phyloP scores from a whole-genome alignment of 2,113 vertebrate species.

The Tetraodon nigroviridis region DNA sequence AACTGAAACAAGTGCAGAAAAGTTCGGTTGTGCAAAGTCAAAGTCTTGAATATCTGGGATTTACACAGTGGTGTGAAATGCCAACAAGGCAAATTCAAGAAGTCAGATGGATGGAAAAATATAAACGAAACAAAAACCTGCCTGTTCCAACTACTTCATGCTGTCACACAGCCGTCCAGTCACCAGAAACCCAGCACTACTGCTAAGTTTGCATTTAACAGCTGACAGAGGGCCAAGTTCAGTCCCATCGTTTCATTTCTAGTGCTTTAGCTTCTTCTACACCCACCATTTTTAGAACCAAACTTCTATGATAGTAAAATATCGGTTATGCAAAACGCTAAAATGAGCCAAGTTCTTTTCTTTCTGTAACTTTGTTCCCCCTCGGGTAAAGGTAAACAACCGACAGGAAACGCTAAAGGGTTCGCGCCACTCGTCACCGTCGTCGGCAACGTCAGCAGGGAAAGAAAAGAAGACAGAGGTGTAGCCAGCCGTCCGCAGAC shows the following conservation, averaged over 20 bases:
- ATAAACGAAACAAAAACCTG: background rate
- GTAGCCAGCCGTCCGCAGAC: constrained; percentile 43
- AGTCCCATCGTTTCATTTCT: too few relatives aligned
- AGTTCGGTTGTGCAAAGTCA: constrained; percentile 11
- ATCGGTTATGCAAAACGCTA: background rate
- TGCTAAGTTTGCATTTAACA: constrained; percentile 7
- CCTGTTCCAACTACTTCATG: background rate
- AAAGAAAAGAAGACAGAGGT: constrained; percentile 43
- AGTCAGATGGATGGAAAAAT: background rate
- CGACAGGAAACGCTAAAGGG: background rate
- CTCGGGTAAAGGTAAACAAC: background rate
- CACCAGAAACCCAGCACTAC: constrained; percentile 7
- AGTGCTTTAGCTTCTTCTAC: too few relatives aligned
- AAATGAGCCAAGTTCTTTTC: background rate
- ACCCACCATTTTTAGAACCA: too few relatives aligned
- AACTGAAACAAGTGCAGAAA: constrained; percentile 4
- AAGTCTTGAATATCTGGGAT: constrained; percentile 2
- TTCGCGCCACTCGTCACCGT: too few relatives aligned
- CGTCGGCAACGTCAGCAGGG: constrained; percentile 31
- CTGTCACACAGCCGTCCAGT: constrained; percentile 38
- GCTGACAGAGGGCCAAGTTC: background rate
- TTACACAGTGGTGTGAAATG: background rate
- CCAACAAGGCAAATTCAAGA: constrained; percentile 10
- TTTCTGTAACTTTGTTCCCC: too few relatives aligned
- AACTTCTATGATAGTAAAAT: too few relatives aligned